Base-by-base conservation (phyloP, 2,888 invertebrate species). In the Dicyrtoma fusca region DNA sequence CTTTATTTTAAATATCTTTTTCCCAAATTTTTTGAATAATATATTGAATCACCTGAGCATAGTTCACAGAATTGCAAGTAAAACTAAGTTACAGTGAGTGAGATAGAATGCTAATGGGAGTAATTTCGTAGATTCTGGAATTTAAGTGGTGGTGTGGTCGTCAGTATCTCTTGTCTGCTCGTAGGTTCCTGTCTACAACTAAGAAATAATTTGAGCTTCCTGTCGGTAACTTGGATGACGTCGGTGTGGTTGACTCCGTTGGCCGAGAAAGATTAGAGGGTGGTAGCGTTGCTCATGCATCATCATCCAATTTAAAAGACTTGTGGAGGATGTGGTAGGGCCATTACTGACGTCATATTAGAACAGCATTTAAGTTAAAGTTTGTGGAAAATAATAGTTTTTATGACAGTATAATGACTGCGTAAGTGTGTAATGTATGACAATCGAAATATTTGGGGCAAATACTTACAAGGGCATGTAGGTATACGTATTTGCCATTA, bases 261-360 rank as follows among this genome's bases (percentile, higher is more conserved):
- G 68, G 68, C 57, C 23, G 4, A 66, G 55, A 57, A 25, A 68
- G 49, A 68, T 68, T 68, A 68, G 45, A 68, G 68, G 68, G 57
- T 68, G 68, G 57, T 68, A 68, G 57, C 57, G 45, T 14, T 26
- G 42, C 59, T 45, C 57, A 44, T 68, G 59, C 57, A 68, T 68
- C 68, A 68, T 68, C 68, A 68, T 68, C 68, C 25, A 68, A 68
- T 68, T 68, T 68, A 57, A 68, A 68, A 57, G 23, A 44, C 17
- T 1, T 2, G 53, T 11, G 19, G 19, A 17, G 19, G 26, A 59
- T 21, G 26, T 14, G 59, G 59, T 34, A 34, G 4, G 26, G 34
- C 25, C 23, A 59, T 59, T 26, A 59, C 34, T 26, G 4, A 5
- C 3, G 34, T 26, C 25, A 23, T 34, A 53, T 53, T 21, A 34